A percentile compares a stretch with the other conserved stretches of the same genome.
These are phyloP conservation scores for Pollenia labialis DNA, from an alignment of 2,888 invertebrate species.

Conservation along the genomic window DNA sequence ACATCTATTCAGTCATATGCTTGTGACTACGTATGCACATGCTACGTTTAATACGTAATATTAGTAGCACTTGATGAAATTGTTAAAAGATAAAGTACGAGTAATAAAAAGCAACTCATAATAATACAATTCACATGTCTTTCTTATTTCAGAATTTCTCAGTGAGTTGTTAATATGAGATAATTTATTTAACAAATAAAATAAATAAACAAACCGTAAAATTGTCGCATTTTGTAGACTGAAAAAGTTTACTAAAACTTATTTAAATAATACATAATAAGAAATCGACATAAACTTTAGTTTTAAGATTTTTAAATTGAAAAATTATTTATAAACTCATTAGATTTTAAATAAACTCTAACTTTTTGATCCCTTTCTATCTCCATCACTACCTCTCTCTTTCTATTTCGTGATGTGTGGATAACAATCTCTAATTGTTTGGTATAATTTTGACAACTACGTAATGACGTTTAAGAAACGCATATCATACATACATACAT, in stretches of 20 bases:
- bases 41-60: conserved; percentile 17
- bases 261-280: background rate
- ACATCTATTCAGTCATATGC: conserved; percentile 28
- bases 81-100: background rate
- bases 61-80: conserved; percentile 41
- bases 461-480: no score
- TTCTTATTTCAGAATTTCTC: background rate
- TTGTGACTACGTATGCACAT: background rate
- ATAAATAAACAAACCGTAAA: conserved; percentile 31
- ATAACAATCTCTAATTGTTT: no score
- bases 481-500: no score
- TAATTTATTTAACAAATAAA: conserved; percentile 33
- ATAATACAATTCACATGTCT: conserved; percentile 42
- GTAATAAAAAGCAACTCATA: background rate
- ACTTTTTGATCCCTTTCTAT: no score
- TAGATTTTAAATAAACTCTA: no score
- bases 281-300: background rate
- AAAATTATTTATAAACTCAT: no score
- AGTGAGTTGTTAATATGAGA: conserved; percentile 7
- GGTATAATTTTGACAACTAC: no score
- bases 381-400: no score
- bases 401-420: no score
- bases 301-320: background rate
- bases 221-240: conserved; percentile 5
- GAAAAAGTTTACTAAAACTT: background rate